Base-by-base conservation (phyloP, 2,113 vertebrate species). In the Phalacrocorax aristotelis region DNA sequence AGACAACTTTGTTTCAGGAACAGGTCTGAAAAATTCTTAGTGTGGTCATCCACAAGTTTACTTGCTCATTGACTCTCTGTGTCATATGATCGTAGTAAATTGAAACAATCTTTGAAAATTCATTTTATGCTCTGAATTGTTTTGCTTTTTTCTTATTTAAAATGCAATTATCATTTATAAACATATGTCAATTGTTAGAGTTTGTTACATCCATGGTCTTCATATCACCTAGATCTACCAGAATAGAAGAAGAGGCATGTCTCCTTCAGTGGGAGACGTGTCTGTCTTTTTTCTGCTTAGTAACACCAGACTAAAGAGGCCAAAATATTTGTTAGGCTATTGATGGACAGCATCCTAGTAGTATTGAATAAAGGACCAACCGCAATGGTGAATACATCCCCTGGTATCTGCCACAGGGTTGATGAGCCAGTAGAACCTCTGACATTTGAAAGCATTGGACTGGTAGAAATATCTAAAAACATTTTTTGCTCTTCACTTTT, bases 351-450 rank as follows among this genome's bases (percentile, higher is more conserved):
- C 60, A 97, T 96, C 57, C 29, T 93, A 51, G 58, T 95, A 97
- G 83, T 62, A 74, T 5, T 71, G 71, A 94, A 84, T 29, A 90
- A 71, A 97, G 40, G 36, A 79, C 13, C 29, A 70, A 11, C 36
- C 48, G 40, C 29, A 77, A 30, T 13, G 11, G 11, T 55, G 51
- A 75, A 93, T 94, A 79, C 21, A 85, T 4, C 9, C 5, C 27
- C 75, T 57, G 49, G 27, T 49, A 93, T 87, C 60, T 70, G 66
- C 87, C 40, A 62, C 4, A 19, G 26, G 11, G 40, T 55, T 93
- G 66, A 94, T 84, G 32, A 97, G 83, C 77, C 93, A 95, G 76
- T 94, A 87, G 79, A 95, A 97, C 34, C 48, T 90, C 62, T 82
- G 81, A 97, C 21, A 11, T 96, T 89, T 94, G 74, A 96, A 89